Base-by-base conservation (phyloP, 2,113 vertebrate genomes). In the Canis aureus region DNA sequence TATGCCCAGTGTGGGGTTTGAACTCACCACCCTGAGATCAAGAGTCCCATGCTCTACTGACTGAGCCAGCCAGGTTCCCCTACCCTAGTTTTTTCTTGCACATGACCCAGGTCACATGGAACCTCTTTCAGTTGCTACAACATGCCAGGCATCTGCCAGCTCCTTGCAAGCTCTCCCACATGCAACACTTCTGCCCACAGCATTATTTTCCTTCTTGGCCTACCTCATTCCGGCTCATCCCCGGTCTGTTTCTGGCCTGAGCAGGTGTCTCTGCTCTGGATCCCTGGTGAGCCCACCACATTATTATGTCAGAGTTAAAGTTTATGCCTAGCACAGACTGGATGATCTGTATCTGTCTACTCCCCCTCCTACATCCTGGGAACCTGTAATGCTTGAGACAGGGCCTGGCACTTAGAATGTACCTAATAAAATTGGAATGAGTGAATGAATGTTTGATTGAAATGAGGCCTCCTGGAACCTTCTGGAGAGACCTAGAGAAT, bases 61-160 rank as follows among this genome's bases (percentile, higher is more conserved):
- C 73, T 76, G 43, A 76, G 25, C 43, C 43, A 78, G 43, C 25
- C 43, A 51, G 7, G 43, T 3, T 4, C 15, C 43, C 25, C 13
- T 38, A 38, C 22, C 22, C 71, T 2, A 83, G 16, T 7, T 86
- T 96, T 51, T 74, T 66, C 57, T 91, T 86, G 59, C 4, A 27
- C 9, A 8, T 32, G 19, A 67, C n/a, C 16, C 19, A 55, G 76
- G 51, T 29, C 23, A 51, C 74, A 20, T 12, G 43, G 59, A 89
- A 53, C 71, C 51, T 96, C 49, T 80, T 91, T 71, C 90, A 79
- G 62, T 80, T 95, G 29, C 81, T 81, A n/a, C 64, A 92, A 80
- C 12, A 76, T 12, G 25, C 62, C 89, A 96, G 69, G 67, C 67
- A 59, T 66, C 57, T 81, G 88, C 85, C 82, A 87, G 43, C 55